Evolutionary conservation across 1,140 invertebrate species (phyloP).

Genomic region (Stegodyphus dumicola): DNA sequence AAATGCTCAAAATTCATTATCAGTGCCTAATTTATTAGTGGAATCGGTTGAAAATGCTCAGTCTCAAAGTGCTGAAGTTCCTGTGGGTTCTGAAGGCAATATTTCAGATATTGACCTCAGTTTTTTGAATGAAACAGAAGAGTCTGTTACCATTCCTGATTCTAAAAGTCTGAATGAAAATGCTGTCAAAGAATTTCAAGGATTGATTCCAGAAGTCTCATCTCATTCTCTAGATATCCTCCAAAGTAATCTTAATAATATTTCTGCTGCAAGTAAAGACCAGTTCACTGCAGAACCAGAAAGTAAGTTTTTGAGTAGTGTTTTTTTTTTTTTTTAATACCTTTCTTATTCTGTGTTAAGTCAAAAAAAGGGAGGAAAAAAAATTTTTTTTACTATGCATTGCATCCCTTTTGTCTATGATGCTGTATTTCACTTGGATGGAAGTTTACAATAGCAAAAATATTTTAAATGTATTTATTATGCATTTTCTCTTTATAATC

Average conservation of each 20-base stretch:
- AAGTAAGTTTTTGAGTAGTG: too few species aligned
- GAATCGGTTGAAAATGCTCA: neutral
- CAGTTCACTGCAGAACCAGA: too few species aligned
- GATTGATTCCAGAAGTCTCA: neutral
- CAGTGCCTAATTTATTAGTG: constrained; percentile 28
- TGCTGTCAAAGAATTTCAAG: constrained; percentile 23
- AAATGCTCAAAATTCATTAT: neutral
- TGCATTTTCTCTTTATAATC: too few species aligned
- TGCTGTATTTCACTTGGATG: too few species aligned
- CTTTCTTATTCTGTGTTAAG: too few species aligned
- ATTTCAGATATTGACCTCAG: constrained; percentile 51
- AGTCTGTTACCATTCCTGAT: neutral
- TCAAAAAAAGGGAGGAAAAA: too few species aligned
- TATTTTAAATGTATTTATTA: too few species aligned
- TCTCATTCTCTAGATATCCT: constrained; percentile 12
- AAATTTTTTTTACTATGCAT: too few species aligned
- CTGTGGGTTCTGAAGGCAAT: constrained; percentile 49
- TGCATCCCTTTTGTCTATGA: too few species aligned
- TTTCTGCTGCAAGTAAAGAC: too few species aligned
- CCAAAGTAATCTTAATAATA: neutral
- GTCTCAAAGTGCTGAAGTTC: constrained; percentile 5
- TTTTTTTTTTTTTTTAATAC: too few species aligned
- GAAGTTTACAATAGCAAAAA: too few species aligned
- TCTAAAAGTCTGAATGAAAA: constrained; percentile 22
- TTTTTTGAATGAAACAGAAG: constrained; percentile 52